Percentiles rank a stretch among this genome's conserved stretches.
phyloP scores from a whole-genome alignment of 92 coral and sea anemone species.

The Epizoanthus stellaris region DNA sequence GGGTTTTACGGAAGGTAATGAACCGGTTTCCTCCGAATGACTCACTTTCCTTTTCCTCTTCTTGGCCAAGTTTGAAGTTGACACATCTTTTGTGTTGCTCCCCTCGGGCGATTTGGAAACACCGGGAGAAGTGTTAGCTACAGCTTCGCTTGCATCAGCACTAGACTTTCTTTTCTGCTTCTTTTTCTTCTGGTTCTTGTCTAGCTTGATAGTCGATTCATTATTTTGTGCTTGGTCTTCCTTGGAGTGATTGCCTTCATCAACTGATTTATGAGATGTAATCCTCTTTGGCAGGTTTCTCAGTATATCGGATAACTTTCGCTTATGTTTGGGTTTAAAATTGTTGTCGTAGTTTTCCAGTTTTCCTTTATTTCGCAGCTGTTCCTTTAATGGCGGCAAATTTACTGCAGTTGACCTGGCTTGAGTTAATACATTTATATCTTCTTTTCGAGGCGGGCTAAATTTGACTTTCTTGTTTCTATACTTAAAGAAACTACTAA shows the following conservation, averaged over 20 bases:
- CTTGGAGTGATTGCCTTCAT: background rate
- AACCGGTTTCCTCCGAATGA: background rate
- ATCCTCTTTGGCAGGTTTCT: slow-evolving; percentile 14
- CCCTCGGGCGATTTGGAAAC: background rate
- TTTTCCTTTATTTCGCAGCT: background rate
- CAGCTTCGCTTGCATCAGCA: background rate
- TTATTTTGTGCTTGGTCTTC: background rate
- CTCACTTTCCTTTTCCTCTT: background rate
- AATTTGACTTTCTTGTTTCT: slow-evolving; percentile 30
- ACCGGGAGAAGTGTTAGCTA: background rate
- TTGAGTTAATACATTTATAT: background rate
- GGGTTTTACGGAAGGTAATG: background rate
- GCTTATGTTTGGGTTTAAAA: slow-evolving; percentile 21
- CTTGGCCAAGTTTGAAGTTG: background rate
- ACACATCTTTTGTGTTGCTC: background rate
- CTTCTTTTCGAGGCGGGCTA: slow-evolving; percentile 3
- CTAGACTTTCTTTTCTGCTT: background rate
- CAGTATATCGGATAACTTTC: slow-evolving; percentile 23
- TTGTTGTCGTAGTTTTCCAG: background rate
- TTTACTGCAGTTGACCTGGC: slow-evolving; percentile 1
- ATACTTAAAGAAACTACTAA: slow-evolving; percentile 20
- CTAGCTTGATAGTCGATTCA: background rate
- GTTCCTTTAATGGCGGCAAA: slow-evolving; percentile 35
- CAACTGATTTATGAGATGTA: slow-evolving; percentile 13
- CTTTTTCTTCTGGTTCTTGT: background rate